Evolutionary conservation across 1,140 invertebrate species (phyloP).

Genomic region (Marisa cornuarietis): DNA sequence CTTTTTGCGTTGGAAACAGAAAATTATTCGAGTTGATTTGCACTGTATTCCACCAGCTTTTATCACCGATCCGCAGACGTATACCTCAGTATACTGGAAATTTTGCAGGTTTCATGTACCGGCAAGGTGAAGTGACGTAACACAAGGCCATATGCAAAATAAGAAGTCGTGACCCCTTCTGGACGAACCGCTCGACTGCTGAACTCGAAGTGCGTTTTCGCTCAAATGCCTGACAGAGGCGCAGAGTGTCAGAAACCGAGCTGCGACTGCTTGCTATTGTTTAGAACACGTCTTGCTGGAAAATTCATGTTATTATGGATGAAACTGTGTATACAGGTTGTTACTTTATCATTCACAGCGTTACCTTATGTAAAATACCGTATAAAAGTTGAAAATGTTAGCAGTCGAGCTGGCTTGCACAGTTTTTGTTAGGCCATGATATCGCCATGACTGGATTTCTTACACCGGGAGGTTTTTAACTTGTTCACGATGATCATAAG

Average conservation of each 20-base stretch:
- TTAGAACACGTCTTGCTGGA: not conserved
- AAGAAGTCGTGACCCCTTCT: not conserved
- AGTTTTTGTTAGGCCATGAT: too few relatives aligned
- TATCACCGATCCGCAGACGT: too few relatives aligned
- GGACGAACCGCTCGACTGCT: conserved; percentile 6
- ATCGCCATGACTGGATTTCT: too few relatives aligned
- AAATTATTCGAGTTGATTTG: too few relatives aligned
- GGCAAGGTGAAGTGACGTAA: conserved; percentile 3
- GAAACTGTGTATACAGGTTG: not conserved
- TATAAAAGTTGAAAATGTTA: not conserved
- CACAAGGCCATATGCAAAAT: conserved; percentile 6
- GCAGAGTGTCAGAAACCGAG: not conserved
- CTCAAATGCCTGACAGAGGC: conserved; percentile 3
- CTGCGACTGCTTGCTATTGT: not conserved
- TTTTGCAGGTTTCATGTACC: too few relatives aligned
- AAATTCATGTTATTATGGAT: not conserved
- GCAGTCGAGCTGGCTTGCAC: conserved; percentile 2
- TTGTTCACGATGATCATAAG: too few relatives aligned
- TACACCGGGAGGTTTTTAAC: too few relatives aligned
- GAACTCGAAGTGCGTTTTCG: conserved; percentile 2
- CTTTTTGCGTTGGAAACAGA: too few relatives aligned
- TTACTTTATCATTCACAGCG: not conserved
- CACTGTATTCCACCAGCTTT: too few relatives aligned
- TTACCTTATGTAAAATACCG: not conserved
- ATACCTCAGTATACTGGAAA: too few relatives aligned